A percentile compares a stretch with the other conserved stretches of the same genome.
Evolutionary conservation across 2,113 vertebrate genomes (phyloP).

Genomic region (Equus przewalskii): DNA sequence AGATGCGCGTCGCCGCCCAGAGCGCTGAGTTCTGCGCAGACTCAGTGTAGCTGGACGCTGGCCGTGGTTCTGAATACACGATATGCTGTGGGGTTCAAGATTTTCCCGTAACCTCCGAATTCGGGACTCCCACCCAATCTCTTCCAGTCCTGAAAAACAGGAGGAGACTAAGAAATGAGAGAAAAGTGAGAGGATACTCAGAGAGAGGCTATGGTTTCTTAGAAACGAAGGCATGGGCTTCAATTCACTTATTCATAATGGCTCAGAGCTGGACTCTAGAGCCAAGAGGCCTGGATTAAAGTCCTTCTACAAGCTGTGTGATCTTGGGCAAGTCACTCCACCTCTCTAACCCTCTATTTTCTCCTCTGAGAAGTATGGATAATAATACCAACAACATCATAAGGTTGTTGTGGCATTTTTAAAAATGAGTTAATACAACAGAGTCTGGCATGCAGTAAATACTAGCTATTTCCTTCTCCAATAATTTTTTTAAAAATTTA

Average conservation of each 20-base stretch:
- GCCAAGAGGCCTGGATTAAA: neutral
- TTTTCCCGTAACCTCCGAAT: neutral
- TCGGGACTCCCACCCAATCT: neutral
- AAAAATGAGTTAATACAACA: neutral
- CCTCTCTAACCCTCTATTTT: neutral
- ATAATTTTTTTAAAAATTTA: neutral
- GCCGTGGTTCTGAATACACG: constrained; percentile 24
- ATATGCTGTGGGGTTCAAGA: neutral
- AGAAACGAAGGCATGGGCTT: neutral
- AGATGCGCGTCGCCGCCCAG: neutral
- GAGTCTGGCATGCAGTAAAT: neutral
- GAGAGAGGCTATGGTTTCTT: neutral
- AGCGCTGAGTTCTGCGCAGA: fast-evolving
- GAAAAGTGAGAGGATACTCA: neutral
- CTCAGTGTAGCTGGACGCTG: neutral
- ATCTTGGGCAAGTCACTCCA: neutral
- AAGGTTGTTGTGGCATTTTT: neutral
- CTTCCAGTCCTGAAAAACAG: neutral
- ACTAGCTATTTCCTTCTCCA: neutral
- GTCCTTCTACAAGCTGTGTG: neutral
- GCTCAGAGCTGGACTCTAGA: neutral
- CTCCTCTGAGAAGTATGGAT: neutral
- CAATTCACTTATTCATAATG: neutral
- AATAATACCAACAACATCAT: neutral
- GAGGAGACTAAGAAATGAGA: neutral